These are phyloP conservation scores for Rhynchotus rufescens DNA, from an alignment of 2,797 vertebrate genomes.

Conservation along the genomic window DNA sequence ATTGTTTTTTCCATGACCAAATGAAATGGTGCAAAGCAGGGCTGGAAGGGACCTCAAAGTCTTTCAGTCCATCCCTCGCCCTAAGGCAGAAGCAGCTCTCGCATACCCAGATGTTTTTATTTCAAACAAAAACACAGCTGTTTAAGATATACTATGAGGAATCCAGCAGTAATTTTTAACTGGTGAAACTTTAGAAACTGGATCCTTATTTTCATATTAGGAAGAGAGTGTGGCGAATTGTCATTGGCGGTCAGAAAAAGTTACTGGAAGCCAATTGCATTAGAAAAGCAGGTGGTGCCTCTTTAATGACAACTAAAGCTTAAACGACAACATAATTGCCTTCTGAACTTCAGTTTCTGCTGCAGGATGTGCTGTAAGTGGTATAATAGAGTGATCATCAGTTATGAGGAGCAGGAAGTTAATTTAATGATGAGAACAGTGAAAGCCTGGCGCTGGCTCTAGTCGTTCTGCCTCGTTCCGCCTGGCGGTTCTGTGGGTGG, in stretches of 20 bases:
- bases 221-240: not conserved
- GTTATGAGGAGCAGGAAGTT: not conserved
- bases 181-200: not conserved
- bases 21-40: not conserved
- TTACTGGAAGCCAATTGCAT: not conserved
- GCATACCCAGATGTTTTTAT: not conserved
- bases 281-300: not conserved
- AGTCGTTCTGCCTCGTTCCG: not conserved
- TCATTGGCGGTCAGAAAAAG: not conserved
- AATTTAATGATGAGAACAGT: not conserved
- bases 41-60: not conserved
- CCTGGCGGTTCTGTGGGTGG: rapidly evolving
- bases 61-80: not conserved
- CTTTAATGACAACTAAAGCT: not conserved
- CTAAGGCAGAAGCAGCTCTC: not conserved
- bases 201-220: not conserved
- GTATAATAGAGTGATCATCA: rapidly evolving
- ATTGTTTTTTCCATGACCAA: not conserved
- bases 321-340: not conserved
- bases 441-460: not conserved
- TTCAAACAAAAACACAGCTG: not conserved
- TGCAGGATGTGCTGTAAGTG: rapidly evolving
- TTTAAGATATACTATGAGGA: not conserved
- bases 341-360: not conserved
- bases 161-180: not conserved